Percentiles rank a stretch among this genome's conserved stretches.
These are phyloP conservation scores for Andinoacara biseriatus DNA, from an alignment of 2,113 vertebrate genomes.

Conservation along the genomic window DNA sequence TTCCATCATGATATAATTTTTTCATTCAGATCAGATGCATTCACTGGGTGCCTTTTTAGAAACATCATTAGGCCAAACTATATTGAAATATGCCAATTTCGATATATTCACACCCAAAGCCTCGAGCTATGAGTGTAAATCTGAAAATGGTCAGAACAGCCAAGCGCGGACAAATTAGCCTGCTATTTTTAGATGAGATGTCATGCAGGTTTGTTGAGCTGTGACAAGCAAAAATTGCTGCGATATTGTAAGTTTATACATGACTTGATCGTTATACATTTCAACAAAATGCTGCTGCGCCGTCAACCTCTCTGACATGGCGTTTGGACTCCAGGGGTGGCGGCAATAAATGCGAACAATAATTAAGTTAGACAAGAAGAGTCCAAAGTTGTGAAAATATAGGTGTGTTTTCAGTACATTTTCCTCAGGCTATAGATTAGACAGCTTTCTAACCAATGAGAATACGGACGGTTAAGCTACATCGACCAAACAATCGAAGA, in stretches of 20 bases:
- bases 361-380: not conserved
- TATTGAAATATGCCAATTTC: not conserved
- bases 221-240: too few species aligned
- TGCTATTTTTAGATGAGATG: not conserved
- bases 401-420: not conserved
- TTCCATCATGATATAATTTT: not conserved
- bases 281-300: too few species aligned
- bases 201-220: not conserved
- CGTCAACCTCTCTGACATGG: too few species aligned
- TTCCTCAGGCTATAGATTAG: not conserved
- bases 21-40: not conserved
- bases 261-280: too few species aligned
- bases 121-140: not conserved
- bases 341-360: too few species aligned
- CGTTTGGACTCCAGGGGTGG: too few species aligned
- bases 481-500: not conserved
- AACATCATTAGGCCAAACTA: not conserved
- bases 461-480: not conserved
- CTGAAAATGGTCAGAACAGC: not conserved
- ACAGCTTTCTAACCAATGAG: not conserved
- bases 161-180: not conserved
- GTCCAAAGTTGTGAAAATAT: not conserved
- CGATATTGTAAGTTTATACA: not conserved
- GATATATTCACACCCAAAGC: not conserved
- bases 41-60: not conserved